Evolutionary conservation across 2,113 vertebrate species (phyloP).

Genomic region (Atlantisia rogersi): DNA sequence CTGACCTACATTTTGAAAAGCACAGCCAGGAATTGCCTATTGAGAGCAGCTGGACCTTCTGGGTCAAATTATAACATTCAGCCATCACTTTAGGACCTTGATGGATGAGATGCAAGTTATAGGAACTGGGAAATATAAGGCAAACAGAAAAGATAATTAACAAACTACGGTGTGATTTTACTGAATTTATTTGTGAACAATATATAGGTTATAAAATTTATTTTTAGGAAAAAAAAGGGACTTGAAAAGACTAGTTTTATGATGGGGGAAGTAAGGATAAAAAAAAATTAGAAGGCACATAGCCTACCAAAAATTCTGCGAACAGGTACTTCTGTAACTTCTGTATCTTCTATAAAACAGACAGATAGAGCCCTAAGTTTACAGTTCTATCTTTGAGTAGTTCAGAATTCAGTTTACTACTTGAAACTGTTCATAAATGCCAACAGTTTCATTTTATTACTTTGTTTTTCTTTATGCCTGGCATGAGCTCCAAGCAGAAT

Average conservation of each 20-base stretch:
- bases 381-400: not conserved
- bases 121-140: not conserved
- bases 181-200: not conserved
- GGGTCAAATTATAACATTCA: not conserved
- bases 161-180: not conserved
- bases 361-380: not conserved
- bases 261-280: not conserved
- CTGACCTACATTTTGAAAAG: constrained; percentile 50
- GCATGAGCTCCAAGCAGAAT: not conserved
- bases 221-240: not conserved
- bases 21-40: not conserved
- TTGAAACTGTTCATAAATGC: not conserved
- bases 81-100: not conserved
- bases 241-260: not conserved
- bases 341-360: not conserved
- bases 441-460: not conserved
- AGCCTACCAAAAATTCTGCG: not conserved
- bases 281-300: not conserved
- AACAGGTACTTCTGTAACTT: not conserved
- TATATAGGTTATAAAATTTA: not conserved
- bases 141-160: not conserved
- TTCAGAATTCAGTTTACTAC: not conserved
- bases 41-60: constrained; percentile 51
- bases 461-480: not conserved
- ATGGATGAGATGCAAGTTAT: not conserved